phyloP scores from a whole-genome alignment of 2,113 vertebrate genomes.

The Orthonyx spaldingii region DNA sequence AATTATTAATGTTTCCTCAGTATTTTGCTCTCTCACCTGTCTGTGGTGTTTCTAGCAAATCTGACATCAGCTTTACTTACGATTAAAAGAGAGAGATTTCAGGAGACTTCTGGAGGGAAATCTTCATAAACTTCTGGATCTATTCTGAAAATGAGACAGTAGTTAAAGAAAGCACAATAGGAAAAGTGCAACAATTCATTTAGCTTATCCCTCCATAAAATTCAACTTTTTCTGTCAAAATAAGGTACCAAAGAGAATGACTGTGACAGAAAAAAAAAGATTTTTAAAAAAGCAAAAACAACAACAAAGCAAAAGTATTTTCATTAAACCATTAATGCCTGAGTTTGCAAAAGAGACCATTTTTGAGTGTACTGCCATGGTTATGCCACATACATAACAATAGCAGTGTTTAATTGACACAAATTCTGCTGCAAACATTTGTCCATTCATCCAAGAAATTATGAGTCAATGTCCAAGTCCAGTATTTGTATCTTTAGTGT shows the following conservation, averaged over 20 bases:
- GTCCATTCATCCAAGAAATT: background rate
- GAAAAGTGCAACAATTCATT: background rate
- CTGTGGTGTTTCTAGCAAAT: background rate
- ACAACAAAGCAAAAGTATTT: background rate
- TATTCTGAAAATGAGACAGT: background rate
- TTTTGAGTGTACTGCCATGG: background rate
- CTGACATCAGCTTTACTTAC: background rate
- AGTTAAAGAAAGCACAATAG: background rate
- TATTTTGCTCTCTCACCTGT: background rate
- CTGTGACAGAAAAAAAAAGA: background rate
- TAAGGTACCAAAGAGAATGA: background rate
- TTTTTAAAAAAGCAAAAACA: background rate
- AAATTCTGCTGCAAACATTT: background rate
- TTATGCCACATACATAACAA: background rate
- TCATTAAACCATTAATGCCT: background rate
- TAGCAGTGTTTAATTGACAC: background rate
- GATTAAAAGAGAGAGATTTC: background rate
- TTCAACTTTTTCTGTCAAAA: background rate
- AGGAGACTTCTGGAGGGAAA: background rate
- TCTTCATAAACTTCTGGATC: background rate
- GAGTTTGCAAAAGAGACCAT: background rate
- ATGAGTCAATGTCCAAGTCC: background rate
- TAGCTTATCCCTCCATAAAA: background rate
- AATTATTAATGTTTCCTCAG: background rate
- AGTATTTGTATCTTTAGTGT: background rate